Evolutionary conservation across 2,797 vertebrate genomes (phyloP), one percentile per base, ranked within the genome.

Genomic region (Lophius americanus): DNA sequence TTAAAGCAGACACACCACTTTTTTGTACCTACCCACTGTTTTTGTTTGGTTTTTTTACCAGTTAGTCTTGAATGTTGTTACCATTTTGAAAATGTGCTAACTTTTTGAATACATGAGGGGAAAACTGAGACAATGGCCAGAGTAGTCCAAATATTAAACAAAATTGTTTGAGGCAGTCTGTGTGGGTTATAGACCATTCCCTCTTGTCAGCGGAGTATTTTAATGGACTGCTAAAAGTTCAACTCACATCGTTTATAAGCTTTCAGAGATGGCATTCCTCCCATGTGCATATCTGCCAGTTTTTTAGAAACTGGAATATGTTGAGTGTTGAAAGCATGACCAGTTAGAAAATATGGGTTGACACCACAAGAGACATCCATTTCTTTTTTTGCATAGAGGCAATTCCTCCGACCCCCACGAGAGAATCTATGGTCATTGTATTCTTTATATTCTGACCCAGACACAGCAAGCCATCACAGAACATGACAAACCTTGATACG

Each of bases 1-100:
- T 92, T 95, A 92, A 94, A 93, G 93, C 93, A 91, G 93, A 94
- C 94, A 92, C 92, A 69, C 84, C 87, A 87, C 85, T 70, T 70
- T 91, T 90, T 70, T 78, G 74, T 85, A 84, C 82, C 69, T 73
- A 68, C 64, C 74, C 60, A 70, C 66, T 33, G 9, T 72, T 76
- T 61, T 67, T 33, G n/a, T 53, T 57, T 52, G 33, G 33, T 56
- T 84, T 86, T 88, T 85, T 69, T 63, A 86, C 77, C 85, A 82
- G 80, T 89, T 92, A 93, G 89, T 95, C 90, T 92, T 93, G 88
- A 92, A 92, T 93, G 90, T 93, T 92, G 91, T 90, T 74, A 79
- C 85, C 86, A 75, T 84, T 88, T 82, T 23, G 23, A 70, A 80
- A 86, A 85, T 88, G 85, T 85, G 83, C 82, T 76, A 42, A 80